A percentile compares a stretch with the other conserved stretches of the same genome.
Evolutionary conservation across 2,113 vertebrate genomes (phyloP).

Genomic region (Bothrops jararaca): DNA sequence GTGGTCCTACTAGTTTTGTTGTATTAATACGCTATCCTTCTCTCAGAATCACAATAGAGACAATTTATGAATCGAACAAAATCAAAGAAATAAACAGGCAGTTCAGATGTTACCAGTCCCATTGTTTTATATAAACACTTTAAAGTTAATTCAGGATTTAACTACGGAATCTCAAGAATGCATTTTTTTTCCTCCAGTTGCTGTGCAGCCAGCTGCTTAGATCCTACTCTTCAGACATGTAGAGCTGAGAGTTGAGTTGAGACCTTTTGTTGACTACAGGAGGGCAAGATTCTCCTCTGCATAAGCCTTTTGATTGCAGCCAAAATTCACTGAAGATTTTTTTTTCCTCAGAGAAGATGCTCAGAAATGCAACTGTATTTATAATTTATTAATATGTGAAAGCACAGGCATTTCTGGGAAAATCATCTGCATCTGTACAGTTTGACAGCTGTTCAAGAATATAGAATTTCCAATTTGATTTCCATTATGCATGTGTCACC

Average conservation of each 20-base stretch:
- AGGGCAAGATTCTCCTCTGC: not conserved
- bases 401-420: not conserved
- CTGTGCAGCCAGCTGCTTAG: not conserved
- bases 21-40: not conserved
- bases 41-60: not conserved
- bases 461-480: conserved; percentile 43
- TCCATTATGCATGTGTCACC: fast-evolving
- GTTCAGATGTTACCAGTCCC: not conserved
- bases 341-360: not conserved
- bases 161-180: not conserved
- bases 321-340: not conserved
- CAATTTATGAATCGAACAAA: not conserved
- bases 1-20: not conserved
- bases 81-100: not conserved
- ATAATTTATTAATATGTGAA: conserved; percentile 16
- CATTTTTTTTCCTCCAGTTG: not conserved
- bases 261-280: too few species aligned
- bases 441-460: not conserved
- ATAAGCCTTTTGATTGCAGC: not conserved
- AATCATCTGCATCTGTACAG: conserved; percentile 25
- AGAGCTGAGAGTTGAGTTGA: not conserved
- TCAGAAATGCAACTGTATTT: not conserved
- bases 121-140: not conserved
- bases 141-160: not conserved
- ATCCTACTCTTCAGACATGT: not conserved